These are phyloP conservation scores for Microtus oregoni DNA, from an alignment of 2,113 vertebrate genomes.

Conservation along the genomic window DNA sequence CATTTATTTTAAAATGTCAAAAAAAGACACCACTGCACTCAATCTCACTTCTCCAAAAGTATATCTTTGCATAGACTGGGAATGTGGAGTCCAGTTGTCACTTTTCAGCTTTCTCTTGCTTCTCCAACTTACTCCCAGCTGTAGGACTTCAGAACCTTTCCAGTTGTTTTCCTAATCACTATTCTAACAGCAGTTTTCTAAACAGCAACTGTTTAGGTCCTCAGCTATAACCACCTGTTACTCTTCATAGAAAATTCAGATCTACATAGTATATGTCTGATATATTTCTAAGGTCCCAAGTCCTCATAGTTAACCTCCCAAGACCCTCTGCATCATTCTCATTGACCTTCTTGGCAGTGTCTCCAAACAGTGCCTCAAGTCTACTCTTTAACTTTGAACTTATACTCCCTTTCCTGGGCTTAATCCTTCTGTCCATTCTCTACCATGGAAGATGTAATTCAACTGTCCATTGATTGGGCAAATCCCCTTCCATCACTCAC, in stretches of 20 bases:
- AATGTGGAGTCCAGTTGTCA: not conserved
- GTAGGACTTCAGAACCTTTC: not conserved
- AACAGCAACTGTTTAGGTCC: not conserved
- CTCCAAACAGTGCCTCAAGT: not conserved
- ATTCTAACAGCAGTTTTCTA: not conserved
- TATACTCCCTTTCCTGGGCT: not conserved
- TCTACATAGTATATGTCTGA: not conserved
- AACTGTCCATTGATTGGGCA: not conserved
- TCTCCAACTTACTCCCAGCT: not conserved
- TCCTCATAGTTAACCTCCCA: not conserved
- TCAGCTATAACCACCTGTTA: not conserved
- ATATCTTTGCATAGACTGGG: not conserved
- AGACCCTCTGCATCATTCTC: not conserved
- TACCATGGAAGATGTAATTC: not conserved
- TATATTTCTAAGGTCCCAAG: not conserved
- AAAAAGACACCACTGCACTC: not conserved
- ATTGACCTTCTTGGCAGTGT: not conserved
- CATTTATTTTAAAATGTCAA: not conserved
- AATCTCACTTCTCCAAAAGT: not conserved
- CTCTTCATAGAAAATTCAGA: not conserved
- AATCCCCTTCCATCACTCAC: not conserved
- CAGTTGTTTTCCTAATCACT: not conserved
- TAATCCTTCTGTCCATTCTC: not conserved
- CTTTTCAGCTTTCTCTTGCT: not conserved
- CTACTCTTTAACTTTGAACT: not conserved